Percentiles rank a stretch among this genome's conserved stretches.
Evolutionary conservation across 2,888 invertebrate species (phyloP).

Genomic region (Acanthacorydalis orientalis): DNA sequence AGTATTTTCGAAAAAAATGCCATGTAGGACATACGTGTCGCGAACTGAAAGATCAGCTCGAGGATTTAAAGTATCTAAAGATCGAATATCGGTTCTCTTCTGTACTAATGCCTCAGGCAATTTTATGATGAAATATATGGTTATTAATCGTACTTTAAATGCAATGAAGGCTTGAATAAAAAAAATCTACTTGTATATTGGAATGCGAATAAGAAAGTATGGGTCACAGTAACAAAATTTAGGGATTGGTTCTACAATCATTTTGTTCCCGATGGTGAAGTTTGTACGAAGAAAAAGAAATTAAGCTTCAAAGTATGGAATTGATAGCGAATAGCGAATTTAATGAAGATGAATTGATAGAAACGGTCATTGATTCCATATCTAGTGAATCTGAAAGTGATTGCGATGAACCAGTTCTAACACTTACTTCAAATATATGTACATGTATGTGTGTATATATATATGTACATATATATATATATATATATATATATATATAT

Average conservation of each 20-base stretch:
- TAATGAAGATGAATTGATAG: too few relatives aligned
- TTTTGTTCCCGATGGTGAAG: background rate
- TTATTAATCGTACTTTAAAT: constrained; percentile 9
- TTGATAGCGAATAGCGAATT: too few relatives aligned
- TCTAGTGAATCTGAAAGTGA: too few relatives aligned
- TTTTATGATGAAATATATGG: constrained; percentile 11
- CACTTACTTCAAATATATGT: too few relatives aligned
- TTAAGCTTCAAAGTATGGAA: constrained; percentile 14
- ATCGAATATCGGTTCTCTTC: background rate
- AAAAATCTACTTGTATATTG: constrained; percentile 7
- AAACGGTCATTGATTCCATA: too few relatives aligned
- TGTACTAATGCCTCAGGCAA: background rate
- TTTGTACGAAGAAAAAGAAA: constrained; percentile 9
- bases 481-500: too few relatives aligned
- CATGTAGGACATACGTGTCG: background rate
- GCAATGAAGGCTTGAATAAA: constrained; percentile 8
- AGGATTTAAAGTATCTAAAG: background rate
- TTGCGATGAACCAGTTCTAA: too few relatives aligned
- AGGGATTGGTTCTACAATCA: constrained; percentile 8
- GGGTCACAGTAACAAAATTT: background rate
- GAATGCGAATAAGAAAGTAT: constrained; percentile 5
- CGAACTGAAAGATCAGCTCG: background rate
- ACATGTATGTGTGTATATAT: too few relatives aligned
- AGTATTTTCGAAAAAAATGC: constrained; percentile 1
- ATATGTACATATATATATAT: too few relatives aligned